A percentile compares a stretch with the other conserved stretches of the same genome.
These are phyloP conservation scores for Anthoptus insignis DNA, from an alignment of 2,888 invertebrate genomes.

Conservation along the genomic window DNA sequence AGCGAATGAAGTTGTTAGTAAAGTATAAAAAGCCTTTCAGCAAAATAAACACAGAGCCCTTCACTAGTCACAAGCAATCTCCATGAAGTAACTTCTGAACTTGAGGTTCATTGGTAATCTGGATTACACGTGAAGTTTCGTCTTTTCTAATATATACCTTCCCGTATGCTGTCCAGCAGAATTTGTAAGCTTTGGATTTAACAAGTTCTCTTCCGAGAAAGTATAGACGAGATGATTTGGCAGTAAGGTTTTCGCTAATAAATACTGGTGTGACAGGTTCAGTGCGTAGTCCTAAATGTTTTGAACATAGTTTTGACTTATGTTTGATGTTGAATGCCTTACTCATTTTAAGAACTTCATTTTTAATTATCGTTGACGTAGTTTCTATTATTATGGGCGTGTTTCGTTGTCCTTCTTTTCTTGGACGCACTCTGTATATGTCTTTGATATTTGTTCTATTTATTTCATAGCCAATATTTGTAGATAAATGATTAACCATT, in stretches of 20 bases:
- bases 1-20: too few species aligned
- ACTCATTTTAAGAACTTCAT: conserved; percentile 29
- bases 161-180: conserved; percentile 15
- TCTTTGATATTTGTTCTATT: conserved; percentile 38
- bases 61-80: too few species aligned
- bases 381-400: conserved; percentile 33
- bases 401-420: conserved; percentile 7
- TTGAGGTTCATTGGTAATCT: too few species aligned
- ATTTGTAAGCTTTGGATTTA: conserved; percentile 6
- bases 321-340: conserved; percentile 32
- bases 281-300: conserved; percentile 33
- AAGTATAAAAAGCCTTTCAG: too few species aligned
- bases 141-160: too few species aligned
- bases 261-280: conserved; percentile 24
- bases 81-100: too few species aligned
- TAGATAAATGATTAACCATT: conserved; percentile 32
- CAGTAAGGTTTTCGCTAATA: conserved; percentile 29
- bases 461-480: conserved; percentile 32
- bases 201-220: conserved; percentile 14
- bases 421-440: conserved; percentile 39
- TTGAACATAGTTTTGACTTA: conserved; percentile 30
- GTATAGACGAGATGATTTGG: background rate
- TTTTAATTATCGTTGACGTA: conserved; percentile 25
- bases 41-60: too few species aligned
- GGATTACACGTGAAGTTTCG: too few species aligned